Evolutionary conservation across 2,888 invertebrate species (phyloP).

Genomic region (Achlya flavicornis): DNA sequence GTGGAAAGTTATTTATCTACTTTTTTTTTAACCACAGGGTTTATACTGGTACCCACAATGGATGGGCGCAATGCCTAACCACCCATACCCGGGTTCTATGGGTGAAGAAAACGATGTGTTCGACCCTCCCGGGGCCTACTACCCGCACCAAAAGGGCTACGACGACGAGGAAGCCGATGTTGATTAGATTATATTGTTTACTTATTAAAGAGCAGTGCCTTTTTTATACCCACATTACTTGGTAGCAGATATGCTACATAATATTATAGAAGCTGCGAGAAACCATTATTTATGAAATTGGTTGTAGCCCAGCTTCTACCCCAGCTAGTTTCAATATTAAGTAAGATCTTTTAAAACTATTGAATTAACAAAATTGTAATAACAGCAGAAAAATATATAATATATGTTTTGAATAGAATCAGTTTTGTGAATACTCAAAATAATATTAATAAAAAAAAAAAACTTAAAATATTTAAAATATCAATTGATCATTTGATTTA

Average conservation of each 20-base stretch:
- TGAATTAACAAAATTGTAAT: too few species aligned
- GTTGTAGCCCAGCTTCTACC: too few species aligned
- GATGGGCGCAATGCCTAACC: slow-evolving; percentile 73
- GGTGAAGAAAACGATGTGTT: slow-evolving; percentile 47
- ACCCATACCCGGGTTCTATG: slow-evolving; percentile 54
- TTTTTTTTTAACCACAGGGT: slow-evolving; percentile 49
- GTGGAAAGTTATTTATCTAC: background rate
- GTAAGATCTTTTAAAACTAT: too few species aligned
- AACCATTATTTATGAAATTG: too few species aligned
- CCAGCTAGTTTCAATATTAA: too few species aligned
- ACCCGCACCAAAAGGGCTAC: slow-evolving; percentile 64
- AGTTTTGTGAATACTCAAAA: too few species aligned
- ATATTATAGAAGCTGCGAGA: background rate
- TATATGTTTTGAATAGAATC: too few species aligned
- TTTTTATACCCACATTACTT: background rate
- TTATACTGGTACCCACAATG: slow-evolving; percentile 80
- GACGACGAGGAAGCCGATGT: slow-evolving; percentile 50
- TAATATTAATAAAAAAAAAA: background rate
- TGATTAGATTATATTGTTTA: slow-evolving; percentile 31
- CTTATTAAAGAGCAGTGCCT: slow-evolving; percentile 12
- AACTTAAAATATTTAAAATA: background rate
- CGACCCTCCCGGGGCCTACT: slow-evolving; percentile 51
- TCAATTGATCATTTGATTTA: background rate
- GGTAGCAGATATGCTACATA: background rate
- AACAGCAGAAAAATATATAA: too few species aligned